A percentile compares a stretch with the other conserved stretches of the same genome.
phyloP scores from a whole-genome alignment of 2,888 invertebrate species.

The Dyspetes luteomarginatus region DNA sequence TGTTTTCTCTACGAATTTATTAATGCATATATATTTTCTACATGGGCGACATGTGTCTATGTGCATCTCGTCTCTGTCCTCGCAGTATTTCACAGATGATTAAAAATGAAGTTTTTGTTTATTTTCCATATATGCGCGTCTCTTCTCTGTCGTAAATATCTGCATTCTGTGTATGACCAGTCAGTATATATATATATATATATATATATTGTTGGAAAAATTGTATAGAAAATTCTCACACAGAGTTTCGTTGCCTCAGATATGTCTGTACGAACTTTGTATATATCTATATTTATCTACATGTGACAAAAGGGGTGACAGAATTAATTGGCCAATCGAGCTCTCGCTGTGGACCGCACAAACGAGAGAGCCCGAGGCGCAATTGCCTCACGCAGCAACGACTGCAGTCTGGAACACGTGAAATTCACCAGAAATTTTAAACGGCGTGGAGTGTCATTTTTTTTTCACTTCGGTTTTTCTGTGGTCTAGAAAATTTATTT shows the following conservation, averaged over 20 bases:
- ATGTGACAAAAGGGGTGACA: slow-evolving; percentile 34
- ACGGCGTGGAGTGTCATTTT: slow-evolving; percentile 20
- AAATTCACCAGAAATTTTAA: slow-evolving; percentile 51
- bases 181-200: background rate
- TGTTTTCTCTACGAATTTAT: slow-evolving; percentile 27
- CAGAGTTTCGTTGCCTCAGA: slow-evolving; percentile 8
- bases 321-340: slow-evolving; percentile 63
- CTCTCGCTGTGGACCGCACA: slow-evolving; percentile 38
- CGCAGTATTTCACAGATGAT: slow-evolving; percentile 33
- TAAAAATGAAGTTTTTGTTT: slow-evolving; percentile 12
- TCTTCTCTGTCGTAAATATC: background rate
- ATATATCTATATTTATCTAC: background rate
- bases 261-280: background rate
- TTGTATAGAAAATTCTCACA: slow-evolving; percentile 9
- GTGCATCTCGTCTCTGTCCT: background rate
- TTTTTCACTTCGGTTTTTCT: slow-evolving; percentile 7
- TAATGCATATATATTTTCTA: background rate
- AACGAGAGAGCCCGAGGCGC: slow-evolving; percentile 29
- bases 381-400: slow-evolving; percentile 40
- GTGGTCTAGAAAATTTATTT: slow-evolving; percentile 15
- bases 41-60: background rate
- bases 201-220: slow-evolving; percentile 27
- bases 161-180: background rate
- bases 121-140: background rate
- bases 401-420: slow-evolving; percentile 19